Evolutionary conservation across 2,113 vertebrate genomes (phyloP).

Genomic region (Corythoichthys intestinalis): DNA sequence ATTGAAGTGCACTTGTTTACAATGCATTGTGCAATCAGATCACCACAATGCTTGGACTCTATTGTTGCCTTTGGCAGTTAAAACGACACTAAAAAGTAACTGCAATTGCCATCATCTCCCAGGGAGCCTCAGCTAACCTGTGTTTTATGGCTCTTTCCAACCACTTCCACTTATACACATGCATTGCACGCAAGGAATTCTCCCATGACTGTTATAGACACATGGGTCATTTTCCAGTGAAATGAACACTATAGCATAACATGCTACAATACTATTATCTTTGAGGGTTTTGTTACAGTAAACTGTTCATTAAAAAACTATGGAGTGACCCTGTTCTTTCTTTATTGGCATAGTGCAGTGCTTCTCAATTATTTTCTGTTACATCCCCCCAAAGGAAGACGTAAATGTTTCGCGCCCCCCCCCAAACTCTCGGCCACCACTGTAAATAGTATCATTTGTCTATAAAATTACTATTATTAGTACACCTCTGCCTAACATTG

Average conservation of each 20-base stretch:
- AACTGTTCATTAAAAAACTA: neutral
- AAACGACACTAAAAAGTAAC: slow-evolving; percentile 11
- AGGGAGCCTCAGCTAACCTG: slow-evolving; percentile 17
- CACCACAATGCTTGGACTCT: neutral
- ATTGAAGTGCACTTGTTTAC: neutral
- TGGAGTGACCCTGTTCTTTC: neutral
- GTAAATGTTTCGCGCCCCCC: too few relatives aligned
- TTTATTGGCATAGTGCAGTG: neutral
- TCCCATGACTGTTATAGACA: slow-evolving; percentile 13
- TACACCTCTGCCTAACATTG: too few relatives aligned
- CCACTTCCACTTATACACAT: slow-evolving; percentile 25
- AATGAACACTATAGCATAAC: neutral
- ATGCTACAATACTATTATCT: neutral
- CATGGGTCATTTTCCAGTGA: slow-evolving; percentile 3
- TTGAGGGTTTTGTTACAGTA: neutral
- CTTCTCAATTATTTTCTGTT: too few relatives aligned
- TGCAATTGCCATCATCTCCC: slow-evolving; percentile 31
- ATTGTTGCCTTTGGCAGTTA: slow-evolving; percentile 9
- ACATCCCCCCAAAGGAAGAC: too few relatives aligned
- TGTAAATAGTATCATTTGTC: too few relatives aligned
- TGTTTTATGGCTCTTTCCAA: slow-evolving; percentile 45
- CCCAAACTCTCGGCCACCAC: too few relatives aligned
- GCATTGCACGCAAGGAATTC: slow-evolving; percentile 27
- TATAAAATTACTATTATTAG: too few relatives aligned
- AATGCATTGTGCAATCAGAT: neutral